Conservation (phyloP, 2,113 vertebrate genomes). For the Labeo rohita region DNA sequence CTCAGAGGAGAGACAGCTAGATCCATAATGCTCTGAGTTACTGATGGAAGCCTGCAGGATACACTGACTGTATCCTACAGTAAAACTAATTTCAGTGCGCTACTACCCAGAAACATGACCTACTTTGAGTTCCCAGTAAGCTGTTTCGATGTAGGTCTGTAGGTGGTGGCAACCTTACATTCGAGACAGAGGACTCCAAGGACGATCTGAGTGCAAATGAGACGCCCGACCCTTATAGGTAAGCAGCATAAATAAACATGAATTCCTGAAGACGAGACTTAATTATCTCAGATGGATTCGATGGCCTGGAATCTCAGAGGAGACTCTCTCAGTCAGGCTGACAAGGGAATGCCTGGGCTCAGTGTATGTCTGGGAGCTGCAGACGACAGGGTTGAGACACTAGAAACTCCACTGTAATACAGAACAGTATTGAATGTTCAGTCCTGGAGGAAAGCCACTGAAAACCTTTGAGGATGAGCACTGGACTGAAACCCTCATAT, state of each 20-base stretch:
- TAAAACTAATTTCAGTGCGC: slow-evolving; percentile 47
- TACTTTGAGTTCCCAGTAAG: slow-evolving; percentile 48
- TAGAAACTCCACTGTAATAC: not conserved
- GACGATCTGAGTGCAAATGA: slow-evolving; percentile 19
- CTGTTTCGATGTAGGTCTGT: slow-evolving; percentile 42
- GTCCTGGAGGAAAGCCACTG: not conserved
- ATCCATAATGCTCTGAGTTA: slow-evolving; percentile 28
- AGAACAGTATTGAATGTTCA: slow-evolving; percentile 11
- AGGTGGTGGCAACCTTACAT: slow-evolving; percentile 44
- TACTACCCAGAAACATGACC: slow-evolving; percentile 53
- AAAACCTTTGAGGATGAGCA: not conserved
- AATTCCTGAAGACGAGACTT: slow-evolving; percentile 4
- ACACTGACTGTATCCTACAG: not conserved
- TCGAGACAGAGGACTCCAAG: slow-evolving; percentile 5
- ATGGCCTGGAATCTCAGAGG: not conserved
- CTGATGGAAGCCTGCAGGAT: slow-evolving; percentile 47
- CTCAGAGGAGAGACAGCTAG: slow-evolving; percentile 10
- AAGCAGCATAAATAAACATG: slow-evolving; percentile 23
- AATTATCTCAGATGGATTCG: slow-evolving; percentile 27
- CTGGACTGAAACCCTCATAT: not conserved
- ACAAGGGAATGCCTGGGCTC: slow-evolving; percentile 2
- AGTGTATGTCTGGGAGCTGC: not conserved
- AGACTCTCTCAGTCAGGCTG: slow-evolving; percentile 6
- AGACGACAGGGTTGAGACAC: slow-evolving; percentile 18
- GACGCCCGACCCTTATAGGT: not conserved